These are phyloP conservation scores for Amphimallon solstitiale DNA, from an alignment of 2,888 invertebrate genomes.

Conservation along the genomic window DNA sequence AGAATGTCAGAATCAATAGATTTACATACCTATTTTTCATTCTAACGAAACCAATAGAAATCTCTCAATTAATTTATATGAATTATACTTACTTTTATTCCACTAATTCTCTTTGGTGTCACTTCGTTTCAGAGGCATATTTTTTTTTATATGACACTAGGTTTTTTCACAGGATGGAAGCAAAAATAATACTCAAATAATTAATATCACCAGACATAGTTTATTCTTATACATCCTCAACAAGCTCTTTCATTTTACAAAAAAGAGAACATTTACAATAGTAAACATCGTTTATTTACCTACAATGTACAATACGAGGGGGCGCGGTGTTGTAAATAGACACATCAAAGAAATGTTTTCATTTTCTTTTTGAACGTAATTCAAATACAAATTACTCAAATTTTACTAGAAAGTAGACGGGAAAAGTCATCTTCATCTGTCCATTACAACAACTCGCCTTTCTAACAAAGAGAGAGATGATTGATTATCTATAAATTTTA, in stretches of 20 bases:
- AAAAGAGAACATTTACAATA: slow-evolving; percentile 58
- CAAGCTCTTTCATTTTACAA: slow-evolving; percentile 77
- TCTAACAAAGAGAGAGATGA: slow-evolving; percentile 31
- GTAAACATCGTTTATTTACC: slow-evolving; percentile 25
- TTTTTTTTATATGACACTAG: too few relatives aligned
- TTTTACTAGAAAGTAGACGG: background rate
- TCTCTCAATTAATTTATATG: too few relatives aligned
- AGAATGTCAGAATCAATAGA: too few relatives aligned
- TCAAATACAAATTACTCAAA: background rate
- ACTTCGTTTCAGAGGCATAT: too few relatives aligned
- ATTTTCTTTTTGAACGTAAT: background rate
- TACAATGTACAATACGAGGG: slow-evolving; percentile 23
- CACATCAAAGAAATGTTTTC: slow-evolving; percentile 1
- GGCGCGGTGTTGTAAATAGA: background rate
- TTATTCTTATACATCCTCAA: slow-evolving; percentile 80
- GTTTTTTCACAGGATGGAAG: too few relatives aligned
- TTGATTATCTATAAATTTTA: slow-evolving; percentile 32
- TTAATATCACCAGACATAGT: slow-evolving; percentile 69
- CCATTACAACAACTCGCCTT: slow-evolving; percentile 8
- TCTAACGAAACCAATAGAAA: too few relatives aligned
- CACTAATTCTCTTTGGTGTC: background rate
- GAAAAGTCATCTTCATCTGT: slow-evolving; percentile 1
- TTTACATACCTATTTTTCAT: too few relatives aligned
- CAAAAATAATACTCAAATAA: slow-evolving; percentile 44
- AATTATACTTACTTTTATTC: background rate